These are phyloP conservation scores for Reticulitermes speratus DNA, from an alignment of 1,140 invertebrate genomes.

Conservation along the genomic window DNA sequence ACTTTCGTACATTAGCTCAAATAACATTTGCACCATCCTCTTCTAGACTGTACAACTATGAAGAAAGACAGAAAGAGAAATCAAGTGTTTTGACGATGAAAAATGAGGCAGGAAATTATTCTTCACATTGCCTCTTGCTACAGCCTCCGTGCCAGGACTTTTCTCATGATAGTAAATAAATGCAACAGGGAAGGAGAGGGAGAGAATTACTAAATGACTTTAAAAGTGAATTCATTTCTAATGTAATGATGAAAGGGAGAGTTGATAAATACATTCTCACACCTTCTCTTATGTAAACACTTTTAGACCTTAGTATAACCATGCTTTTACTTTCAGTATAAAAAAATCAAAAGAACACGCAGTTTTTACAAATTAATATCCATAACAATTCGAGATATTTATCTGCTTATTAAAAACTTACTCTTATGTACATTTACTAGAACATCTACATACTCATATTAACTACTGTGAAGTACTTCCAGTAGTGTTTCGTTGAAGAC, in stretches of 20 bases:
- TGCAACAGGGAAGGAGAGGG: neutral
- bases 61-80: neutral
- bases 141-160: neutral
- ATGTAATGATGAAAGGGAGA: neutral
- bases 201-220: neutral
- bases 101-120: neutral
- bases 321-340: neutral
- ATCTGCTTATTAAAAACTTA: neutral
- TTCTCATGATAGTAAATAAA: neutral
- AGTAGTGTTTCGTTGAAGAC: no score
- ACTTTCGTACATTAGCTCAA: neutral
- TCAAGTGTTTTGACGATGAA: neutral
- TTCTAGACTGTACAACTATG: neutral
- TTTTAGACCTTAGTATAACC: neutral
- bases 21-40: slow-evolving; percentile 2
- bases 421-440: neutral
- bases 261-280: neutral
- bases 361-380: neutral
- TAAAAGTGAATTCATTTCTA: neutral
- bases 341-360: neutral
- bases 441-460: no score
- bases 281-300: neutral
- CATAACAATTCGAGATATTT: neutral
- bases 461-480: no score
- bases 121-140: neutral